Base-by-base conservation (phyloP, 2,888 invertebrate genomes). In the Plebejus argus region DNA sequence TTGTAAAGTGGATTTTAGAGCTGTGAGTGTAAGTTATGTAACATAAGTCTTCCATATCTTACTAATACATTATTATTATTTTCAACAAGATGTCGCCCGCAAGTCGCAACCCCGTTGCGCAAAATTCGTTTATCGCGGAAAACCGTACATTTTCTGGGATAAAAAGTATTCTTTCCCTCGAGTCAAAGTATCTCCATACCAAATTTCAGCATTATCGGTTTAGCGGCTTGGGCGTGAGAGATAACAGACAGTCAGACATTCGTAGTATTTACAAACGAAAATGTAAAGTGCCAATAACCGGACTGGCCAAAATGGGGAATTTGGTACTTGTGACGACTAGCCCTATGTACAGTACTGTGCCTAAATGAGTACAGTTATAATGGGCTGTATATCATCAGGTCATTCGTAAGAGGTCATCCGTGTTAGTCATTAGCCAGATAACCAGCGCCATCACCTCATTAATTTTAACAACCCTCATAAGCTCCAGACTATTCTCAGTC, bases 361-460 rank as follows among this genome's bases (percentile, higher is more conserved):
- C 53, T 58, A 58, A 58, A 45, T 12, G 45, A 20, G 58, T 58
- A 58, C 20, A 58, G 58, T 58, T 58, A 49, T 72, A 72, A 15
- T 45, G 45, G 12, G 18, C 12, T 28, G 15, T 49, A 53, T 23
- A 53, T 74, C 23, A 74, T 74, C 39, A 72, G 23, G 28, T 28
- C 28, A 49, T 74, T 28, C 72, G 23, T 18, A 53, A 35, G n/a
- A 74, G 49, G 74, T 74, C 28, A 74, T 53, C 23, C n/a, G 8
- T 66, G 45, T 33, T 58, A 35, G 33, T 86, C 86, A 85, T 87
- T 86, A 88, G 83, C 82, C 80, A 83, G 85, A 86, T 85, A 86
- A 85, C 81, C 83, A 85, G 86, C 86, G 82, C 23, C 83, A 83
- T 82, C 83, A 84, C 82, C 84, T 87, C 88, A 88, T 90, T 89